Evolutionary conservation across 2,888 invertebrate genomes (phyloP).

Genomic region (Drosophila algonquin): DNA sequence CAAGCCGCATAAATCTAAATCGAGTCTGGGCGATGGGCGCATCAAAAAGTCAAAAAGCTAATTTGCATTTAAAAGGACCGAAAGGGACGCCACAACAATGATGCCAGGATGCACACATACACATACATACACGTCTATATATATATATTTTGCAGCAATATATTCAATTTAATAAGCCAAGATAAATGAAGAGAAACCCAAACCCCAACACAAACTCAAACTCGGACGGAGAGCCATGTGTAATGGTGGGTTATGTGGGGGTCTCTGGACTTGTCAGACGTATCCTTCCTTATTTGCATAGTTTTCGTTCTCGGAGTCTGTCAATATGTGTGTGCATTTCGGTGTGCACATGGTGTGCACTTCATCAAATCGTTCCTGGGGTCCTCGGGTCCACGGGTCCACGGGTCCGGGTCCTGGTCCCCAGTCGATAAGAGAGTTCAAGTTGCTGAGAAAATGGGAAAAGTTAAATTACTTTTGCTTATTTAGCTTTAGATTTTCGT

Average conservation of each 20-base stretch:
- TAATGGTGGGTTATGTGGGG: neutral
- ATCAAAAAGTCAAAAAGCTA: slow-evolving; percentile 80
- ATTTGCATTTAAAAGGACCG: slow-evolving; percentile 78
- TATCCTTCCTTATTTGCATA: slow-evolving; percentile 75
- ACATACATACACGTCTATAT: neutral
- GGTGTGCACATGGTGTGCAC: slow-evolving; percentile 52
- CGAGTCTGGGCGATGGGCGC: slow-evolving; percentile 66
- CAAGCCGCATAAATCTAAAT: slow-evolving; percentile 78
- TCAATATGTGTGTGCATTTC: slow-evolving; percentile 61
- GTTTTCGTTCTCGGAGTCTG: slow-evolving; percentile 55
- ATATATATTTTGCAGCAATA: slow-evolving; percentile 62
- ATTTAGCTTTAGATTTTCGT: slow-evolving; percentile 47
- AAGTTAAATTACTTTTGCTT: slow-evolving; percentile 76
- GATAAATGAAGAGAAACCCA: slow-evolving; percentile 67
- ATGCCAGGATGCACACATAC: slow-evolving; percentile 52
- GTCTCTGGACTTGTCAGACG: slow-evolving; percentile 51
- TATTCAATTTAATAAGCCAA: slow-evolving; percentile 81
- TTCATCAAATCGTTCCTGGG: slow-evolving; percentile 67
- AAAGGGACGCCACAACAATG: slow-evolving; percentile 63
- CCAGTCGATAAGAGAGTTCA: slow-evolving; percentile 59
- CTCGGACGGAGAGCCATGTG: slow-evolving; percentile 28
- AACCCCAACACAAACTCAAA: neutral
- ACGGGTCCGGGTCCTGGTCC: slow-evolving; percentile 33
- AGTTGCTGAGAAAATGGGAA: slow-evolving; percentile 51
- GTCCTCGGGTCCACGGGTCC: slow-evolving; percentile 26